These are phyloP conservation scores for Leptinotarsa rubiginosa DNA, from an alignment of 2,888 invertebrate genomes.

Conservation along the genomic window DNA sequence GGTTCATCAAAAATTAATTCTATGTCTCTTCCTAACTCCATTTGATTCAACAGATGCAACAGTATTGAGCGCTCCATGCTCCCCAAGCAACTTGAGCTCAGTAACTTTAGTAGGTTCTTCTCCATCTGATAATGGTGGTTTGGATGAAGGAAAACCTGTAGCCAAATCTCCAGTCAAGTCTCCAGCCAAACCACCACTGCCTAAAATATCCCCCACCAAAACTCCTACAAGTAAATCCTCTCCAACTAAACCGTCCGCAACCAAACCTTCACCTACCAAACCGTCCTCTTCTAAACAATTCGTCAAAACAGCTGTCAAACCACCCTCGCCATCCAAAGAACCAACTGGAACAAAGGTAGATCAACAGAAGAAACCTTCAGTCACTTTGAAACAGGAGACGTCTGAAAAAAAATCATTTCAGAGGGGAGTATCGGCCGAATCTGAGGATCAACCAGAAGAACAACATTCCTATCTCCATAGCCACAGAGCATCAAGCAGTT, in stretches of 20 bases:
- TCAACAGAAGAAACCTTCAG: slow-evolving; percentile 41
- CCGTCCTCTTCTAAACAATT: slow-evolving; percentile 29
- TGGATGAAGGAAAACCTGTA: slow-evolving; percentile 47
- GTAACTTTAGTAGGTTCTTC: slow-evolving; percentile 77
- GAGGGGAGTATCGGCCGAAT: slow-evolving; percentile 48
- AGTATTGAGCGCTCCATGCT: slow-evolving; percentile 73
- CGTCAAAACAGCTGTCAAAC: slow-evolving; percentile 37
- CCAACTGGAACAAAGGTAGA: slow-evolving; percentile 27
- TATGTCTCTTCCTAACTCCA: background rate
- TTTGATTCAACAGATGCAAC: slow-evolving; percentile 62
- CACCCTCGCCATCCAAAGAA: slow-evolving; percentile 40
- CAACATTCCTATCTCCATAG: slow-evolving; percentile 50
- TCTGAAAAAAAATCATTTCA: slow-evolving; percentile 44
- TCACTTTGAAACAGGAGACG: slow-evolving; percentile 38
- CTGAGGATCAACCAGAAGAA: slow-evolving; percentile 49
- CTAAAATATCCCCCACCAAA: slow-evolving; percentile 27
- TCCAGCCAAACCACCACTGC: slow-evolving; percentile 27
- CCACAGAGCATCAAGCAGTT: slow-evolving; percentile 61
- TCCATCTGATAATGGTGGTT: slow-evolving; percentile 65
- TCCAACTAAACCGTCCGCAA: slow-evolving; percentile 35
- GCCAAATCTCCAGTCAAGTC: slow-evolving; percentile 52
- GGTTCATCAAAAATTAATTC: background rate
- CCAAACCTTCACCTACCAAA: slow-evolving; percentile 40
- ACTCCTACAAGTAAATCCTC: slow-evolving; percentile 34
- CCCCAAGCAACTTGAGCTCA: slow-evolving; percentile 80